Base-by-base conservation (phyloP, 2,113 vertebrate species). In the Nyctereutes procyonoides region DNA sequence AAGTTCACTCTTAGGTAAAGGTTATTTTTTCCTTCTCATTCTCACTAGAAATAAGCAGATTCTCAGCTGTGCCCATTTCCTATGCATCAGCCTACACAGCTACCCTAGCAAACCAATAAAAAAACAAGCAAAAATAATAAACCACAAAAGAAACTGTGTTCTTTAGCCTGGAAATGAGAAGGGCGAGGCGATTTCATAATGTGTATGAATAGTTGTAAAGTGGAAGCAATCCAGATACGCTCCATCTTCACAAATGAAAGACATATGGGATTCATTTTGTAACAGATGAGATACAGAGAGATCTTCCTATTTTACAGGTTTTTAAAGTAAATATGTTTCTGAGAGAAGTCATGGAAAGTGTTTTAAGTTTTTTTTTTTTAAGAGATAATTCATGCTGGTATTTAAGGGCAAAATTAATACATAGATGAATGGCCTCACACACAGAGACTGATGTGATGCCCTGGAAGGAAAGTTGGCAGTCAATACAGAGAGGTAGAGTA, bases 291-390 rank as follows among this genome's bases (percentile, higher is more conserved):
- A 80, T 76, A 63, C 24, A 71, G 7, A 84, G 53, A 79, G 93
- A 60, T 35, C 71, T 88, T 94, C 30, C 5, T 38, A 35, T 84
- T 22, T 73, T 73, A 69, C 0, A 73, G 35, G n/a, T 91, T 94
- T 87, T 65, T 26, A 79, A 90, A 76, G 38, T 82, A 87, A 96
- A 62, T 89, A 26, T 55, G 12, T 90, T 93, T 28, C 62, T 85
- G 9, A 91, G 9, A 95, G n/a, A 91, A 88, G 13, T 65, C 43
- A 92, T 30, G 9, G 43, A 91, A 58, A 58, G 28, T 35, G 28
- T 38, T 93, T 93, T 65, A 30, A 30, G 15, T 83, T 76, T 84
- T 79, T 76, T 13, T 51, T 81, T 85, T 81, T 81, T 1, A 89
- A 95, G 32, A 86, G 38, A 58, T 87, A 80, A 88, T 87, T 62